Percentiles rank a stretch among this genome's conserved stretches.
phyloP scores from a whole-genome alignment of 1,140 invertebrate genomes.

The Drosophila virilis region DNA sequence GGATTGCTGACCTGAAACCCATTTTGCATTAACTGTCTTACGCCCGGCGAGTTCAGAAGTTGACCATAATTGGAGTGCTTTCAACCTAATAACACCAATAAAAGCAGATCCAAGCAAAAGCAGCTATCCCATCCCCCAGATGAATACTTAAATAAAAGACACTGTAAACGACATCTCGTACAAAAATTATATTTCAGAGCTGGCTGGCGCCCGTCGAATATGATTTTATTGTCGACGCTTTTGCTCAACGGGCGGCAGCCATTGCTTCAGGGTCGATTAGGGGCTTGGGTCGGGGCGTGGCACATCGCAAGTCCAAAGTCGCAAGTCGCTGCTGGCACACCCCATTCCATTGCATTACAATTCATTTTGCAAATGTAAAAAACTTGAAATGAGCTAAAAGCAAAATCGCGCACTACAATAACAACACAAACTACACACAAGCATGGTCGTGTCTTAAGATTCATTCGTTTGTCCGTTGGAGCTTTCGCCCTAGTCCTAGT shows the following conservation, averaged over 20 bases:
- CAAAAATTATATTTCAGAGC: constrained; percentile 70
- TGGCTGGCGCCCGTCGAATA: constrained; percentile 78
- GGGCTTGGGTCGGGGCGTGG: constrained; percentile 19
- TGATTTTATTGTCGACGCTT: constrained; percentile 77
- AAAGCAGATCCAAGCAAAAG: constrained; percentile 67
- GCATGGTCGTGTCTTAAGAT: constrained; percentile 29
- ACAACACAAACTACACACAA: constrained; percentile 20
- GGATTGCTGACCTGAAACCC: constrained; percentile 77
- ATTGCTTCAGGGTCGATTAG: constrained; percentile 45
- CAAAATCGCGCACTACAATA: constrained; percentile 28
- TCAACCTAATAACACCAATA: constrained; percentile 82
- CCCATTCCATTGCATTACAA: constrained; percentile 76
- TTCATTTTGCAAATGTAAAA: constrained; percentile 83
- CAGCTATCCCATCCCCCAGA: constrained; percentile 11
- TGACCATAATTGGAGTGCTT: constrained; percentile 72
- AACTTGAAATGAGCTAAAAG: constrained; percentile 55
- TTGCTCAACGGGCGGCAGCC: constrained; percentile 49
- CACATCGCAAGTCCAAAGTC: constrained; percentile 11
- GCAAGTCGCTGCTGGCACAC: constrained; percentile 34
- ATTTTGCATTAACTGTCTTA: constrained; percentile 69
- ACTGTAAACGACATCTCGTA: constrained; percentile 66
- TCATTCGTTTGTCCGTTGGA: constrained; percentile 45
- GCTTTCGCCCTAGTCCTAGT: constrained; percentile 18
- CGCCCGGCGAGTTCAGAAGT: constrained; percentile 53
- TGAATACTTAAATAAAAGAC: constrained; percentile 33